These are phyloP conservation scores for Elanus axillaris DNA, from an alignment of 2,113 vertebrate species.

Conservation along the genomic window DNA sequence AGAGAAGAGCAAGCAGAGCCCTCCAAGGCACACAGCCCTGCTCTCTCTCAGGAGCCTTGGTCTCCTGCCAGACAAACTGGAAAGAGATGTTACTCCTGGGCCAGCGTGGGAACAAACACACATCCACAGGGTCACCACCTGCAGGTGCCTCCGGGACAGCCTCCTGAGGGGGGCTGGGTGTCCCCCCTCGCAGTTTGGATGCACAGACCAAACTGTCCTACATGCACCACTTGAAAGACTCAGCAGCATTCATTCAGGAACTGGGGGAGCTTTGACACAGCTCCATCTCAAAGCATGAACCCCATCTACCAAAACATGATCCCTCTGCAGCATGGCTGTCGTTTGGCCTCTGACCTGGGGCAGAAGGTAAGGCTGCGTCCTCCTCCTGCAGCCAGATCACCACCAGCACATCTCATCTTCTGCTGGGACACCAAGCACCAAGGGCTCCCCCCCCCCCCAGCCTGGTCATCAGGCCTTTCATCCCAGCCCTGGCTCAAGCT, in stretches of 20 bases:
- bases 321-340: neutral
- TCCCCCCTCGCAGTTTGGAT: neutral
- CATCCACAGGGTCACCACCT: rapidly evolving
- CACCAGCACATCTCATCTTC: neutral
- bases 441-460: neutral
- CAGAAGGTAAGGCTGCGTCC: neutral
- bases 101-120: rapidly evolving
- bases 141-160: neutral
- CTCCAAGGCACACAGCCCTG: slow-evolving; percentile 4
- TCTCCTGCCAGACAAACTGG: neutral
- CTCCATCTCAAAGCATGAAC: neutral
- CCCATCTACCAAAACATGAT: rapidly evolving
- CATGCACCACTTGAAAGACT: neutral
- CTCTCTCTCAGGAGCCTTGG: neutral
- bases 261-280: neutral
- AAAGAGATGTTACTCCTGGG: neutral
- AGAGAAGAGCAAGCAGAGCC: neutral
- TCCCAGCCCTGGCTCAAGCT: neutral
- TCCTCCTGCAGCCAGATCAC: neutral
- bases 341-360: neutral
- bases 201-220: neutral
- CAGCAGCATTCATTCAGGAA: neutral
- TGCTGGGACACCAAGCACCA: neutral
- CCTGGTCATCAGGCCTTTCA: neutral
- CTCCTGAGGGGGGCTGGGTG: neutral